Percentiles rank a stretch among this genome's conserved stretches.
These are phyloP conservation scores for Pollenia labialis DNA, from an alignment of 2,888 invertebrate species.

Conservation along the genomic window DNA sequence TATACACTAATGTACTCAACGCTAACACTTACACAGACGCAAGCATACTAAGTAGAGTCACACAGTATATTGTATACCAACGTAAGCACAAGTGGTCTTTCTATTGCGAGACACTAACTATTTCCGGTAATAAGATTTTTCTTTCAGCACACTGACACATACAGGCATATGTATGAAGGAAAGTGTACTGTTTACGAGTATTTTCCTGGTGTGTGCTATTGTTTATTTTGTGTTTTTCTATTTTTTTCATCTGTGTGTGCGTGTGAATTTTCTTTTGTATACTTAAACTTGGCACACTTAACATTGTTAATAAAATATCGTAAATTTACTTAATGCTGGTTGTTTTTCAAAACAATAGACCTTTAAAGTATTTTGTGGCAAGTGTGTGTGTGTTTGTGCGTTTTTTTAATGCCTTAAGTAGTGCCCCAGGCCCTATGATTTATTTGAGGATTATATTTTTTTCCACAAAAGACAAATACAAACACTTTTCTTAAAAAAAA, in stretches of 20 bases:
- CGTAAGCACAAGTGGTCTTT: not conserved
- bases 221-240: not conserved
- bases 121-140: constrained; percentile 39
- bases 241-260: not conserved
- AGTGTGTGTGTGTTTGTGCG: constrained; percentile 28
- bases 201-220: constrained; percentile 2
- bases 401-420: constrained; percentile 18
- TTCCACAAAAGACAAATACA: constrained; percentile 17
- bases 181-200: not conserved
- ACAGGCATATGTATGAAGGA: not conserved
- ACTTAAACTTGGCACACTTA: constrained; percentile 42
- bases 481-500: constrained; percentile 7
- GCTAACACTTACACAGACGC: not conserved
- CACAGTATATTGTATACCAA: not conserved
- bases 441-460: constrained; percentile 33
- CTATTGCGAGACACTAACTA: constrained; percentile 48
- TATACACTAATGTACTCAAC: constrained; percentile 5
- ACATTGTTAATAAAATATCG: constrained; percentile 47
- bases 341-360: constrained; percentile 49
- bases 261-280: not conserved
- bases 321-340: constrained; percentile 50
- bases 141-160: constrained; percentile 39
- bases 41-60: not conserved
- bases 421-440: constrained; percentile 39
- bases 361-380: constrained; percentile 22